Evolutionary conservation across 2,113 vertebrate species (phyloP), one percentile per base, ranked within the genome.

Genomic region (Theristicus caerulescens): DNA sequence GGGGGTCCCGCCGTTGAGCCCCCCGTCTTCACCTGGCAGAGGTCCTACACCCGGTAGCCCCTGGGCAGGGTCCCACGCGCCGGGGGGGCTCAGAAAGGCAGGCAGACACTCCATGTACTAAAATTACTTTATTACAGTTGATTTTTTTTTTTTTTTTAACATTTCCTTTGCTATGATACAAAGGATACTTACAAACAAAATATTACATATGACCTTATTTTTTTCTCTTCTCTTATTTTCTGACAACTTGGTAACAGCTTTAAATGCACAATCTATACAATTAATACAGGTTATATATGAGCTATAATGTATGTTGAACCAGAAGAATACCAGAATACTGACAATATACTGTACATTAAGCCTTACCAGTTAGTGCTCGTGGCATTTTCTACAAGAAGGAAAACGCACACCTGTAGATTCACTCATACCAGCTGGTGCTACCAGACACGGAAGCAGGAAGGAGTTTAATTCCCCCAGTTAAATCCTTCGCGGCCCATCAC

Each of bases 81-180:
- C 0, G 8, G 9, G 9, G 57, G 51, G 58, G 13, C 65, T 58
- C 82, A 97, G 88, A 82, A 95, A 97, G 34, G 57, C 73, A 95
- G 90, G 61, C 91, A 93, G 96, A 98, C 97, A 97, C 98, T 93
- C 97, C 88, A 16, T 97, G 98, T 99, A 99, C 99, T 99, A 99
- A 99, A 99, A 99, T 99, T 99, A 99, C 98, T 99, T 99, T 99
- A 99, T 99, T 99, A 99, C 99, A 99, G 98, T 98, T 99, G 98
- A 99, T 99, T 99, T 99, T 98, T 96, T 95, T 94, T 95, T 94
- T 96, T 94, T 88, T 97, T 98, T 99, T 98, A 99, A 99, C 99
- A 99, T 99, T 98, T 99, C 99, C 98, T 99, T 99, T 99, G 98
- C 98, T 99, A 99, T 98, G 98, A 98, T 98, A 98, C 99, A 99